Conservation (phyloP, 2,113 vertebrate species). For the Trachemys scripta region DNA sequence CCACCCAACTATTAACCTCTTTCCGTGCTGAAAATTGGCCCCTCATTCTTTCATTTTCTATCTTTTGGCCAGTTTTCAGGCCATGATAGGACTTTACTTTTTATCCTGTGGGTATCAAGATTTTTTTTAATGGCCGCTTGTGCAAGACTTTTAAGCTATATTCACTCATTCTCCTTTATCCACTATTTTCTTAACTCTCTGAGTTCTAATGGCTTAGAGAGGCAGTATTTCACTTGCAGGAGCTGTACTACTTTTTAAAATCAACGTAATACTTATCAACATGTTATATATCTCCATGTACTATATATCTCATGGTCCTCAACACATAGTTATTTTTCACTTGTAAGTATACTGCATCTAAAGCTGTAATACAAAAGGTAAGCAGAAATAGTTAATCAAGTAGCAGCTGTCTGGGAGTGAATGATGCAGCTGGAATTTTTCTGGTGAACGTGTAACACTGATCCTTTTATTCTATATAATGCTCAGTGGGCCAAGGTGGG, state of each 20-base stretch:
- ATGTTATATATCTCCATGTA: slow-evolving; percentile 41
- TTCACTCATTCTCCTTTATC: neutral
- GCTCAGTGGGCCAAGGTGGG: neutral
- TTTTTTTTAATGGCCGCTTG: neutral
- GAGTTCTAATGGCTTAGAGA: neutral
- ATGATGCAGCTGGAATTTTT: slow-evolving; percentile 17
- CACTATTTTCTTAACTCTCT: neutral
- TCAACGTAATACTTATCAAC: slow-evolving; percentile 39
- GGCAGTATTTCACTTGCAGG: slow-evolving; percentile 14
- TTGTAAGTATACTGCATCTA: slow-evolving; percentile 21
- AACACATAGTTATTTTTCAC: slow-evolving; percentile 23
- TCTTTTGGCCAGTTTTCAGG: slow-evolving; percentile 40
- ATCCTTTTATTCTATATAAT: neutral
- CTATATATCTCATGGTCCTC: slow-evolving; percentile 23
- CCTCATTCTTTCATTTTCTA: slow-evolving; percentile 30
- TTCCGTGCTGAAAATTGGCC: neutral
- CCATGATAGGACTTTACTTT: neutral
- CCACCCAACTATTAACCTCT: neutral
- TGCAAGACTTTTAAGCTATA: slow-evolving; percentile 2
- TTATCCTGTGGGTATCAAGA: neutral
- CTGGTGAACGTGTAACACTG: neutral
- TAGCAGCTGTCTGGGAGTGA: neutral
- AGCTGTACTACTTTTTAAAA: slow-evolving; percentile 22
- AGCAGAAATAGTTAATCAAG: neutral
- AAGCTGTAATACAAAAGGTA: neutral